A percentile compares a stretch with the other conserved stretches of the same genome.
phyloP scores from a whole-genome alignment of 2,888 invertebrate species.

The Apocheima hispidaria region DNA sequence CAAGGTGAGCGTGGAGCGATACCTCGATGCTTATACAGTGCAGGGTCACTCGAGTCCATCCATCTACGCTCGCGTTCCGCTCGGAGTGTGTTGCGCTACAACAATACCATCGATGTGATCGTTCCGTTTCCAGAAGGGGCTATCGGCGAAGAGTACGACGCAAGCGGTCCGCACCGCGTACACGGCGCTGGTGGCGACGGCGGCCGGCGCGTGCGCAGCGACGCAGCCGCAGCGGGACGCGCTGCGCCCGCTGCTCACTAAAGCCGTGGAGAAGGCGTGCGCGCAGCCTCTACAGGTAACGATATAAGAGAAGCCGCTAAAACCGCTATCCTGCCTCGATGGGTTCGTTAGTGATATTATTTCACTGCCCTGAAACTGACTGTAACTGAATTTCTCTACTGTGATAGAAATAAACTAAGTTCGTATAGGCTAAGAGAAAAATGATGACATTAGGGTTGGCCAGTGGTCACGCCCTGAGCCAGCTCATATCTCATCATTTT shows the following conservation, averaged over 20 bases:
- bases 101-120: neutral
- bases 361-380: no score
- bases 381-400: no score
- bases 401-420: no score
- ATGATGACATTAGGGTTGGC: no score
- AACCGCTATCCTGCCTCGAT: no score
- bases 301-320: neutral
- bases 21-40: no score
- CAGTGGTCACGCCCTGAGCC: no score
- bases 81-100: no score
- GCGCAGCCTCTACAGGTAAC: constrained; percentile 90
- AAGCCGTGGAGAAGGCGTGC: constrained; percentile 91
- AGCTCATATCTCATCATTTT: no score
- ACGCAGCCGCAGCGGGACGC: constrained; percentile 62
- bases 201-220: constrained; percentile 87
- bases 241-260: constrained; percentile 88
- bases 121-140: constrained; percentile 87
- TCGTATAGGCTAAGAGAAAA: no score
- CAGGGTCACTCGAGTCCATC: no score
- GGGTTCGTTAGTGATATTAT: no score
- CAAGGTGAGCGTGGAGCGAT: constrained; percentile 58
- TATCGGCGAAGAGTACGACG: constrained; percentile 91
- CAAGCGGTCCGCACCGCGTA: constrained; percentile 92
- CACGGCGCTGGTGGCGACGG: constrained; percentile 90
- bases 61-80: neutral